phyloP scores from a whole-genome alignment of 2,113 vertebrate genomes.

The Vulpes lagopus region DNA sequence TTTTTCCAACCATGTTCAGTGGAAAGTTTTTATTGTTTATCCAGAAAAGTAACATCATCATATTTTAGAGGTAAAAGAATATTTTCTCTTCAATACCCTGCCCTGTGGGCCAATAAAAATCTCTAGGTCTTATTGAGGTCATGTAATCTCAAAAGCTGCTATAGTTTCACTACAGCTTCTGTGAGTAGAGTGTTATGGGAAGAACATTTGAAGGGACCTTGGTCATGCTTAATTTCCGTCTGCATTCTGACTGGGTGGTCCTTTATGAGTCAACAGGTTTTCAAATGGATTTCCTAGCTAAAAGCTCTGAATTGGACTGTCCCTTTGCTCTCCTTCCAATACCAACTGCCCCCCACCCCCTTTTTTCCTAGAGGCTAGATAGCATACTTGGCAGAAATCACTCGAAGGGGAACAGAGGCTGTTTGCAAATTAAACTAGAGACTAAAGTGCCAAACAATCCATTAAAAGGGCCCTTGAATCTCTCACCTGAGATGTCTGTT shows the following conservation, averaged over 20 bases:
- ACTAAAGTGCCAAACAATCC: constrained; percentile 27
- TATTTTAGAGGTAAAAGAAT: constrained; percentile 5
- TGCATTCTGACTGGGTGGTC: constrained; percentile 67
- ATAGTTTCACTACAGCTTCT: background rate
- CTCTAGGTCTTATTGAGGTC: background rate
- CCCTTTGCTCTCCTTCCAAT: constrained; percentile 60
- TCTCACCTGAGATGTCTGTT: constrained; percentile 32
- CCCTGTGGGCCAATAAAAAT: background rate
- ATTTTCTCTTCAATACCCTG: constrained; percentile 26
- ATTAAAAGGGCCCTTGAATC: constrained; percentile 24
- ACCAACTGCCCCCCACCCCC: background rate
- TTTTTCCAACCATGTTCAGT: background rate
- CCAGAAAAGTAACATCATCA: background rate
- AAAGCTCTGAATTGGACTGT: constrained; percentile 58
- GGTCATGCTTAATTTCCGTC: constrained; percentile 63
- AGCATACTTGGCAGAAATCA: constrained; percentile 53
- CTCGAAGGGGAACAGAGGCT: constrained; percentile 5
- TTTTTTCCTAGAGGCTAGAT: background rate
- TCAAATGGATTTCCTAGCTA: constrained; percentile 54
- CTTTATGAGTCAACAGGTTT: constrained; percentile 67
- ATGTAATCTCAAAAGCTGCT: constrained; percentile 43
- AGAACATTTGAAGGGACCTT: constrained; percentile 19
- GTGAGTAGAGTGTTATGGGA: background rate
- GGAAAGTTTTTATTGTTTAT: constrained; percentile 28
- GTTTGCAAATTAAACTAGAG: constrained; percentile 65